phyloP scores from a whole-genome alignment of 2,888 invertebrate species.

The Epirrita christyi region DNA sequence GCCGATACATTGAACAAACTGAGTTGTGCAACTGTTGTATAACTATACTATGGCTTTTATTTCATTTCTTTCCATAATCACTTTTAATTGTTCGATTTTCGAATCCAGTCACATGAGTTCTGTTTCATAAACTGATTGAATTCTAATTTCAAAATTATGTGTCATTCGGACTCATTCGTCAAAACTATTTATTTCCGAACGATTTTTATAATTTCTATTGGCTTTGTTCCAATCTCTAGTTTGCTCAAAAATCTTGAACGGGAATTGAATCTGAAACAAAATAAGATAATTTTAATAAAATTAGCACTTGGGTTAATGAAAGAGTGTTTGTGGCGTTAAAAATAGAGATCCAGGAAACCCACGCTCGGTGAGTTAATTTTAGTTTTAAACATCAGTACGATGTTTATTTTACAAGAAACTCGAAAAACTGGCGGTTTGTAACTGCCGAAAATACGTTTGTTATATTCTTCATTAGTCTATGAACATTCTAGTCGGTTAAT shows the following conservation, averaged over 20 bases:
- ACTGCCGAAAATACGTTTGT: conserved; percentile 14
- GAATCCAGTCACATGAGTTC: conserved; percentile 6
- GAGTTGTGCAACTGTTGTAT: conserved; percentile 28
- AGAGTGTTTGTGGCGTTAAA: conserved; percentile 22
- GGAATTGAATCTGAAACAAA: conserved; percentile 36
- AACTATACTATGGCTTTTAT: conserved; percentile 27
- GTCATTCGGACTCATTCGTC: conserved; percentile 20
- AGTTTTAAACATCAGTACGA: conserved; percentile 22
- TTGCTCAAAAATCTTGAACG: conserved; percentile 19
- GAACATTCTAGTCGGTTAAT: background rate
- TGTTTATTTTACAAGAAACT: conserved; percentile 27
- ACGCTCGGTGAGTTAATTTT: conserved; percentile 30
- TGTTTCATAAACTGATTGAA: conserved; percentile 2
- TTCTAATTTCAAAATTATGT: conserved; percentile 27
- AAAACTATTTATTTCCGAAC: conserved; percentile 18
- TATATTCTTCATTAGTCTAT: background rate
- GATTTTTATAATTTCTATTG: conserved; percentile 15
- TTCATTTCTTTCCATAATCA: conserved; percentile 15
- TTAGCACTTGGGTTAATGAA: conserved; percentile 31
- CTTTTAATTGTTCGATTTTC: conserved; percentile 24
- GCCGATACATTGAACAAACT: conserved; percentile 63
- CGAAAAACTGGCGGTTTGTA: conserved; percentile 12
- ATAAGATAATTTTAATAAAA: conserved; percentile 25
- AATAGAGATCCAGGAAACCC: conserved; percentile 23
- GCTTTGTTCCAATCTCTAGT: conserved; percentile 32